Percentiles rank a stretch among this genome's conserved stretches.
Evolutionary conservation across 2,888 invertebrate species (phyloP).

Genomic region (Zygothrica quintamaculata): DNA sequence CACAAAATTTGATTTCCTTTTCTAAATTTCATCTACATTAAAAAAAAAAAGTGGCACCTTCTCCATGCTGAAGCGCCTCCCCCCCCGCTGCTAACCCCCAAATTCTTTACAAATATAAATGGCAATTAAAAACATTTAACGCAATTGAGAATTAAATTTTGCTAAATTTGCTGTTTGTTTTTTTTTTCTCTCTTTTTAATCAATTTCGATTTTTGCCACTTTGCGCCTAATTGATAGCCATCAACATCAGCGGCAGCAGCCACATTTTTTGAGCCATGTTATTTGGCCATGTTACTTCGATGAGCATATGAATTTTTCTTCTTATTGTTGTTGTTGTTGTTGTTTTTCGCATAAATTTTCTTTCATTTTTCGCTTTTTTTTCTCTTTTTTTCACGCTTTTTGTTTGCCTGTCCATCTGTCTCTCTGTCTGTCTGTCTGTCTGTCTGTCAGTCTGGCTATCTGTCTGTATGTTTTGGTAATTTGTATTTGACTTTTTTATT

Average conservation of each 20-base stretch:
- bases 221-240: conserved; percentile 54
- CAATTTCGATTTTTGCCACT: conserved; percentile 56
- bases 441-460: conserved; percentile 40
- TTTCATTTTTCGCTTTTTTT: not conserved
- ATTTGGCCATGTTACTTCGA: conserved; percentile 13
- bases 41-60: no score
- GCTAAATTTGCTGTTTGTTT: no score
- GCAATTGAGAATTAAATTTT: conserved; percentile 20
- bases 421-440: conserved; percentile 43
- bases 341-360: conserved; percentile 62
- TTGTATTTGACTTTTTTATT: conserved; percentile 69
- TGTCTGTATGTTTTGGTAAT: conserved; percentile 38
- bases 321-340: no score
- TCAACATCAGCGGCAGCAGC: conserved; percentile 6
- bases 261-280: conserved; percentile 37
- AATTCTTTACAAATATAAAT: conserved; percentile 35
- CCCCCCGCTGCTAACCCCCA: no score
- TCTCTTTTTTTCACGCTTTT: conserved; percentile 26
- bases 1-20: conserved; percentile 9
- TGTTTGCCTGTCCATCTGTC: conserved; percentile 57
- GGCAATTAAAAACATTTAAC: conserved; percentile 61
- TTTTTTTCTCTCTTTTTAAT: conserved; percentile 49
- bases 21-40: not conserved
- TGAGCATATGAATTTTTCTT: conserved; percentile 35
- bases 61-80: no score